Percentiles rank a stretch among this genome's conserved stretches.
These are phyloP conservation scores for Trochalopteron elliotii DNA, from an alignment of 2,113 vertebrate genomes.

Conservation along the genomic window DNA sequence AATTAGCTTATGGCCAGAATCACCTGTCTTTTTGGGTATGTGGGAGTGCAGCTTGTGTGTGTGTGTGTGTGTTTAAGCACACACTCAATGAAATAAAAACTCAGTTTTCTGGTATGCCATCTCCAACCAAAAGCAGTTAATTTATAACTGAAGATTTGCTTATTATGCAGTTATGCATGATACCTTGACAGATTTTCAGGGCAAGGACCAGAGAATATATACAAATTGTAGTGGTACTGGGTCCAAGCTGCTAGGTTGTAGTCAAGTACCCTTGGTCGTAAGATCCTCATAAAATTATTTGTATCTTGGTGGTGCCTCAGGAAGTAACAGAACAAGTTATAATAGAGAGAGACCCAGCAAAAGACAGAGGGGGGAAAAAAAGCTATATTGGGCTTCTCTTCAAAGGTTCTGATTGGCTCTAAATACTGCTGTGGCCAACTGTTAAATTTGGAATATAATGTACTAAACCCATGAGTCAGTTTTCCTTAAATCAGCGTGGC, in stretches of 20 bases:
- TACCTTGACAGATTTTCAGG: neutral
- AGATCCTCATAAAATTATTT: neutral
- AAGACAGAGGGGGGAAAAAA: neutral
- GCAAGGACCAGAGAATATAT: neutral
- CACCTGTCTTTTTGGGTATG: neutral
- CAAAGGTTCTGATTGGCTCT: neutral
- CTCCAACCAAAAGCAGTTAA: neutral
- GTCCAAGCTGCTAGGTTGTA: neutral
- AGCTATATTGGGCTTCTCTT: neutral
- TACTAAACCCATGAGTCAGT: neutral
- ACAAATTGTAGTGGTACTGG: neutral
- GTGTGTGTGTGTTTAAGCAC: neutral
- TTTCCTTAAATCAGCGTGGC: neutral
- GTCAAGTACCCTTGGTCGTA: neutral
- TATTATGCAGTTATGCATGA: neutral
- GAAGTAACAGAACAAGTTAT: neutral
- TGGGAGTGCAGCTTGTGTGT: neutral
- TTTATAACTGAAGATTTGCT: neutral
- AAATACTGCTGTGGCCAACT: neutral
- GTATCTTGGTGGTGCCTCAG: neutral
- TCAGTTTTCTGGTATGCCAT: neutral
- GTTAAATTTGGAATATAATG: neutral
- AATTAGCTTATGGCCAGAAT: neutral
- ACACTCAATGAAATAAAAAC: neutral
- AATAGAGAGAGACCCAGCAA: neutral